phyloP scores from a whole-genome alignment of 1,140 invertebrate genomes.

The Brachionus paranguensis region DNA sequence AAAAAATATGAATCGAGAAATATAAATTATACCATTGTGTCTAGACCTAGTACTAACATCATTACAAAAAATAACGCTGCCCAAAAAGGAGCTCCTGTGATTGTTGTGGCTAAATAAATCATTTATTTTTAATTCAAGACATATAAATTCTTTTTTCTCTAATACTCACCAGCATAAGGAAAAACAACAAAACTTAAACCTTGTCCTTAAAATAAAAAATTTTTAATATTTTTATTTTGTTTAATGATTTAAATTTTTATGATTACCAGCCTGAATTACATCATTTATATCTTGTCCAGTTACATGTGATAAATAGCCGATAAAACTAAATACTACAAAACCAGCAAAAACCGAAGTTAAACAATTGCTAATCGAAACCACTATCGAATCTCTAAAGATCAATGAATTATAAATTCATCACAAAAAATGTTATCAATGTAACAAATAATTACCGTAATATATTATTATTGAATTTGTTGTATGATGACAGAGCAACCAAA shows the following conservation, averaged over 20 bases:
- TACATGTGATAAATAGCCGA: slow-evolving; percentile 86
- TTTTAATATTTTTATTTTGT: background rate
- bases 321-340: slow-evolving; percentile 95
- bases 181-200: slow-evolving; percentile 93
- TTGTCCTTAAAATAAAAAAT: slow-evolving; percentile 59
- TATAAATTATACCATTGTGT: slow-evolving; percentile 41
- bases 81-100: slow-evolving; percentile 39
- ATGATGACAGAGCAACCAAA: slow-evolving; percentile 72
- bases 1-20: background rate
- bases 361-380: slow-evolving; percentile 32
- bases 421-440: too few species aligned
- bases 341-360: slow-evolving; percentile 62
- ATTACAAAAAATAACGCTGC: slow-evolving; percentile 35
- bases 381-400: background rate
- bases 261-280: slow-evolving; percentile 66
- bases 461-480: slow-evolving; percentile 68
- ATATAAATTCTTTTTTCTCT: slow-evolving; percentile 57
- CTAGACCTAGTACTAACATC: slow-evolving; percentile 25
- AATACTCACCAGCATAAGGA: slow-evolving; percentile 78
- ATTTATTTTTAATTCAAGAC: background rate
- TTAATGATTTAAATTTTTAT: background rate
- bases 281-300: slow-evolving; percentile 79
- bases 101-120: background rate
- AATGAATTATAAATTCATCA: too few species aligned
- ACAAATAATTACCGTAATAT: slow-evolving; percentile 42